Evolutionary conservation across 2,888 invertebrate species (phyloP), one percentile per base, ranked within the genome.

Genomic region (Orthosia cruda): DNA sequence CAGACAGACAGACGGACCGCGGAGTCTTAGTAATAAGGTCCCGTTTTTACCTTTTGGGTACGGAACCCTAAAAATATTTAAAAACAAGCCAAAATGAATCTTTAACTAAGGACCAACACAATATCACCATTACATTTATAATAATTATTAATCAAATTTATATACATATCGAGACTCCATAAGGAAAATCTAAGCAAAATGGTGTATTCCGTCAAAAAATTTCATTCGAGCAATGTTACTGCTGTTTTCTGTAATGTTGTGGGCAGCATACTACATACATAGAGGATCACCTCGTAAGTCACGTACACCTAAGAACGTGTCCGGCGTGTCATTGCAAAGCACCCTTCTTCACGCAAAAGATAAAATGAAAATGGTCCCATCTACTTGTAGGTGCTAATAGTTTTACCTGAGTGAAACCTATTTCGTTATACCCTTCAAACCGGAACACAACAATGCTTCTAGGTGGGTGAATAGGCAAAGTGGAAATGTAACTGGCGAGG

Each of bases 391-490:
- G 23, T 23, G 4, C 20, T 4, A 40, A 47, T 54, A 69, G 20
- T 32, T 18, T 12, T 78, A 77, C 47, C 20, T 47, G 16, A 5
- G 12, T 15, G 12, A 12, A 11, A 16, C 7, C 16, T 78, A 11
- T 78, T 70, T 40, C 52, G 15, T 61, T 58, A 58, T 58, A 70
- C 4, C n/a, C n/a, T 23, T 78, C 26, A 57, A 45, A 23, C 13
- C 2, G 32, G n/a, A 79, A 75, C 71, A 71, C 32, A 52, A 40
- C 13, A 52, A 74, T 50, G 49, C 78, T 78, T 78, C 49, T 74
- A 52, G 32, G 47, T 13, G 47, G 64, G 4, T 13, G 18, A 63
- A n/a, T 64, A 26, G 18, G 49, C 13, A n/a, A 3, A 26, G n/a
- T 64, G 64, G 15, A 50, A 50, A 7, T 50, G 26, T 18, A 13